Conservation (phyloP, 2,888 invertebrate species). For the Amphipyra berbera region DNA sequence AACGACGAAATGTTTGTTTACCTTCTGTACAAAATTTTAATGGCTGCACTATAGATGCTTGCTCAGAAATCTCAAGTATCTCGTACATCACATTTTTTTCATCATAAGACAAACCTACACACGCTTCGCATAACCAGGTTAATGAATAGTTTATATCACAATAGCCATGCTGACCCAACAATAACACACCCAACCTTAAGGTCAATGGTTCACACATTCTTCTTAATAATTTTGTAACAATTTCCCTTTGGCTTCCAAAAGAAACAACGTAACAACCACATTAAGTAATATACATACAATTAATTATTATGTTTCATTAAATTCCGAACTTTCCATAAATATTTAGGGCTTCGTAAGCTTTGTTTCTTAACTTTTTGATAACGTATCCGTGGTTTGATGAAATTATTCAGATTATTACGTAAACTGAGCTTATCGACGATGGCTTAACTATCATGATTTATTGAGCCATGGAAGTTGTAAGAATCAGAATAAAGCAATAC, state of each 20-base stretch:
- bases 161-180: slow-evolving; percentile 24
- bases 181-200: slow-evolving; percentile 25
- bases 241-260: slow-evolving; percentile 29
- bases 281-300: slow-evolving; percentile 34
- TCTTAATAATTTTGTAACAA: slow-evolving; percentile 50
- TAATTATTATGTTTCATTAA: slow-evolving; percentile 26
- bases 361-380: slow-evolving; percentile 35
- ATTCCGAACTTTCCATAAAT: slow-evolving; percentile 5
- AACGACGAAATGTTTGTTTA: too few species aligned
- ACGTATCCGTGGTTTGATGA: slow-evolving; percentile 6
- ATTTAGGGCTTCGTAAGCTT: slow-evolving; percentile 8
- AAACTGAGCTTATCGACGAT: slow-evolving; percentile 5
- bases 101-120: neutral
- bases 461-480: neutral
- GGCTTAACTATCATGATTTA: neutral
- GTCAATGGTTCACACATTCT: slow-evolving; percentile 44
- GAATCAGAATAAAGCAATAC: neutral
- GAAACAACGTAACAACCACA: slow-evolving; percentile 11
- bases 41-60: too few species aligned
- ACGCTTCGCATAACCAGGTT: slow-evolving; percentile 17
- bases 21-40: too few species aligned
- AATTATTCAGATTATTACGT: slow-evolving; percentile 17
- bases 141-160: slow-evolving; percentile 16
- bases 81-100: neutral
- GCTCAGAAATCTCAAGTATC: too few species aligned